Base-by-base conservation (phyloP, 2,113 vertebrate genomes). In the Dendropsophus ebraccatus region DNA sequence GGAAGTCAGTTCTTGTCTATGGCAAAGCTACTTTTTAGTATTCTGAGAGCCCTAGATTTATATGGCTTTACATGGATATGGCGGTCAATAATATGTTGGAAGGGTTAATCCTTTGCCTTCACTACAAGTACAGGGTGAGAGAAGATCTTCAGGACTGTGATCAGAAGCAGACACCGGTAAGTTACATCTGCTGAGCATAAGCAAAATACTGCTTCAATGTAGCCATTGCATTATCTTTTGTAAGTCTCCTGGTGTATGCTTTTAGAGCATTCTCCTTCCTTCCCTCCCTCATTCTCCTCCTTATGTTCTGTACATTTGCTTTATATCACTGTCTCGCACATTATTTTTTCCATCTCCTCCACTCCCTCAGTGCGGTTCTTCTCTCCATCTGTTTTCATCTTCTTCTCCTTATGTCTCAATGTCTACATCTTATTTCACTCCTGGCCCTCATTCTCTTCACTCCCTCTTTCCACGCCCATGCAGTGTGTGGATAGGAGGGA, bases 401-500 rank as follows among this genome's bases (percentile, higher is more conserved):
- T 70, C 23, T 52, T 81, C 58, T 79, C 86, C 83, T 65, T n/a
- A 17, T 50, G 47, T 75, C n/a, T 9, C 77, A 28, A 16, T 30
- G 7, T 19, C n/a, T 25, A 69, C 17, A 50, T 82, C 49, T 83
- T 72, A 13, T 75, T 65, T 30, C 25, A 52, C 72, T 84, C 72
- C 52, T 69, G 41, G 41, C 41, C 41, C 41, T 41, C 41, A 41
- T 5, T 25, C 32, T 47, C 30, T 76, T 85, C 73, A 49, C 21
- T 45, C 62, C 45, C 35, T 69, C 4, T 28, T 62, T 56, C 47
- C 52, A 49, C 49, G 62, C 35, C 60, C 82, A 77, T 30, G 41
- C 56, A 70, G 45, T 58, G 47, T 19, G 77, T 78, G 86, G 89
- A 87, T 41, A 81, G 84, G 82, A 87, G 87, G 88, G 86, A 78